These are phyloP conservation scores for Alcis repandata DNA, from an alignment of 2,888 invertebrate species.

Conservation along the genomic window DNA sequence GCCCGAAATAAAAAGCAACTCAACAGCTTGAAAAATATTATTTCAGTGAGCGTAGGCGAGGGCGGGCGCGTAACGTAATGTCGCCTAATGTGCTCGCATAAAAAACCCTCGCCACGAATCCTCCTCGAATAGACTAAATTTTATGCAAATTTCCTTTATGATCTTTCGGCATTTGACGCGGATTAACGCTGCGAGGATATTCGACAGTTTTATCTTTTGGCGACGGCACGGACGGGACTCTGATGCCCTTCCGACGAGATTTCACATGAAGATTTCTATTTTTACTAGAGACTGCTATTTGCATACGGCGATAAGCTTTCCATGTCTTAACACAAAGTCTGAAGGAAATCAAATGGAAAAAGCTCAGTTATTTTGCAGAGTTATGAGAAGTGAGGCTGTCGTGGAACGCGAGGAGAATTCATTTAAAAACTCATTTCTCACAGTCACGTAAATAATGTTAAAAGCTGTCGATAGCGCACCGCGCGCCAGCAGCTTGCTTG, in stretches of 20 bases:
- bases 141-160: conserved; percentile 76
- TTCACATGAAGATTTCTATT: background rate
- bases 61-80: conserved; percentile 61
- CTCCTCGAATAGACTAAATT: conserved; percentile 70
- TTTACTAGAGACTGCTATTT: background rate
- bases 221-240: conserved; percentile 35
- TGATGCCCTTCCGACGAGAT: background rate
- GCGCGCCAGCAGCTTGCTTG: conserved; percentile 34
- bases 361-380: conserved; percentile 31
- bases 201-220: conserved; percentile 61
- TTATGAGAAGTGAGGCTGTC: conserved; percentile 28
- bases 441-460: conserved; percentile 68
- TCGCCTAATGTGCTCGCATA: conserved; percentile 75
- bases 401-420: conserved; percentile 66
- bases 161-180: conserved; percentile 70
- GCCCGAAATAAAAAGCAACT: conserved; percentile 77
- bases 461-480: conserved; percentile 67
- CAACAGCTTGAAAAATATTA: conserved; percentile 82
- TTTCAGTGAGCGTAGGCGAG: conserved; percentile 63
- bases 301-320: background rate
- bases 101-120: conserved; percentile 68
- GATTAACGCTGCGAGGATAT: conserved; percentile 60
- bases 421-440: conserved; percentile 78
- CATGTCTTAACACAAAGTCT: background rate
- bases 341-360: background rate